These are phyloP conservation scores for Lagocephalus sceleratus DNA, from an alignment of 2,797 vertebrate genomes.

Conservation along the genomic window DNA sequence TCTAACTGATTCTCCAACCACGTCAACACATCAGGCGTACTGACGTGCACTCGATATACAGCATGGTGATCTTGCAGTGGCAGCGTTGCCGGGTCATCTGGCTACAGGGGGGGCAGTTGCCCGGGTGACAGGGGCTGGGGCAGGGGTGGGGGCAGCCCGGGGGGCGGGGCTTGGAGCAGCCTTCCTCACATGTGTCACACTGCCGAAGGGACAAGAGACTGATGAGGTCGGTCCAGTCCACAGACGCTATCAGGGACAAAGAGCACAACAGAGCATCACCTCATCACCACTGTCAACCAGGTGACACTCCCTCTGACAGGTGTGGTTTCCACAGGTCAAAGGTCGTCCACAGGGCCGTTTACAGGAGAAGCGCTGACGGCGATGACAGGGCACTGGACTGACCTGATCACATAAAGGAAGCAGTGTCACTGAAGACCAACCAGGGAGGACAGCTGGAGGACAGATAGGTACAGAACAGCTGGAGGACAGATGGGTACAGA, in stretches of 20 bases:
- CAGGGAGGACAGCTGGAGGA: background rate
- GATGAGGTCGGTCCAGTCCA: background rate
- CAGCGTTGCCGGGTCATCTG: constrained; percentile 87
- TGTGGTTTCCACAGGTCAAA: constrained; percentile 61
- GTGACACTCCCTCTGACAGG: constrained; percentile 60
- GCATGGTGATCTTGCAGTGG: constrained; percentile 83
- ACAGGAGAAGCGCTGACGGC: constrained; percentile 55
- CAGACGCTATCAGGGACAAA: too few relatives aligned
- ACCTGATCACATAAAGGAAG: constrained; percentile 41
- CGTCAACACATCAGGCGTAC: constrained; percentile 6
- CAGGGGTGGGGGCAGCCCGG: constrained; percentile 82
- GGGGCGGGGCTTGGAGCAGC: constrained; percentile 79
- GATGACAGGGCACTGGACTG: constrained; percentile 59
- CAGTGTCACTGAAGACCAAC: too few relatives aligned
- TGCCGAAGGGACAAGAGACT: constrained; percentile 10
- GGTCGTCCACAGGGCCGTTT: constrained; percentile 42
- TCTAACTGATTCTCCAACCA: too few relatives aligned
- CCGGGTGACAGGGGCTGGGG: constrained; percentile 80
- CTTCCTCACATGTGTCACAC: constrained; percentile 79
- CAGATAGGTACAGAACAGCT: background rate
- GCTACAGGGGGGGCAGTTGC: constrained; percentile 78
- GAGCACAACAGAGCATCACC: constrained; percentile 22
- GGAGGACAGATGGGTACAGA: background rate
- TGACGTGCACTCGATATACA: constrained; percentile 67
- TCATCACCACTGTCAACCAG: constrained; percentile 35